Percentiles rank a stretch among this genome's conserved stretches.
phyloP scores from a whole-genome alignment of 2,113 vertebrate species.

The Amia ocellicauda region DNA sequence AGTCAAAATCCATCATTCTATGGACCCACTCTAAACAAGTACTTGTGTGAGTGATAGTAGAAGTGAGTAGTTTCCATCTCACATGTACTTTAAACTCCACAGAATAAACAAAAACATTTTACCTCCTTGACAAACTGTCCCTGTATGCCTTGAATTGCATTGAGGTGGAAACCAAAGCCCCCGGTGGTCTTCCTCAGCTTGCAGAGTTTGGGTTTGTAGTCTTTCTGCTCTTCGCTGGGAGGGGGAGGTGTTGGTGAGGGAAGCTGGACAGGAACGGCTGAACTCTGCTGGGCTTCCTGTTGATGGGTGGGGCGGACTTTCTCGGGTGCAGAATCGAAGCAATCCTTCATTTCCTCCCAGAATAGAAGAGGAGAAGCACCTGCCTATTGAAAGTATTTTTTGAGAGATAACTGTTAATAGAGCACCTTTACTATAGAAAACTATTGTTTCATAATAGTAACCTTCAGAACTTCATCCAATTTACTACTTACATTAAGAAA shows the following conservation, averaged over 20 bases:
- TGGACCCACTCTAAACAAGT: too few species aligned
- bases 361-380: conserved; percentile 76
- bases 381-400: conserved; percentile 58
- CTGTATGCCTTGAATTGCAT: conserved; percentile 66
- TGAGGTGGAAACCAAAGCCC: conserved; percentile 87
- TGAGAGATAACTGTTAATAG: too few species aligned
- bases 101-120: too few species aligned
- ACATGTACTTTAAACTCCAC: too few species aligned
- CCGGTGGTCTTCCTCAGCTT: conserved; percentile 68
- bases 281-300: conserved; percentile 23
- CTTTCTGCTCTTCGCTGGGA: conserved; percentile 30
- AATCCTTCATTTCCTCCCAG: conserved; percentile 59
- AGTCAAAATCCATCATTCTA: too few species aligned
- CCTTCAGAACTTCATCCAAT: too few species aligned
- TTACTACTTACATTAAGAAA: too few species aligned
- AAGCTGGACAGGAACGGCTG: background rate
- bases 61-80: too few species aligned
- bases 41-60: too few species aligned
- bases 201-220: conserved; percentile 80
- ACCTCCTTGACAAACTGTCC: conserved; percentile 83
- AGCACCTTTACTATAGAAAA: background rate
- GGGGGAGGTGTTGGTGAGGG: conserved; percentile 9
- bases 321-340: conserved; percentile 41
- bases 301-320: conserved; percentile 41
- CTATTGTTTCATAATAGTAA: background rate